Evolutionary conservation across 2,113 vertebrate genomes (phyloP), one percentile per base, ranked within the genome.

Genomic region (Callorhinus ursinus): DNA sequence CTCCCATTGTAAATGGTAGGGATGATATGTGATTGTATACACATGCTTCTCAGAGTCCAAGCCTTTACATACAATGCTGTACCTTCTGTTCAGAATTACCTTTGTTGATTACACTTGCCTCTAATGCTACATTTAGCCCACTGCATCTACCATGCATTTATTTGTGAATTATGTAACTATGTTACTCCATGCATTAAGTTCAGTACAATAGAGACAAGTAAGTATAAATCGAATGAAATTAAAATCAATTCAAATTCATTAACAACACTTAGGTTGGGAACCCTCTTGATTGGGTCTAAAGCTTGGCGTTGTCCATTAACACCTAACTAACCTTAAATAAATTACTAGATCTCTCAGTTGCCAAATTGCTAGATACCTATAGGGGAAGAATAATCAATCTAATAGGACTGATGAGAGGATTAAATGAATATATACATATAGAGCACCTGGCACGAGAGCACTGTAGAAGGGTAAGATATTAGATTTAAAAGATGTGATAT

Each of bases 361-460:
- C 16, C 46, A 36, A 95, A 15, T 84, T 69, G 36, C 24, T 26
- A 72, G 26, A 49, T 55, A 67, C 13, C 36, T 31, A 46, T 39
- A 67, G 46, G 13, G 9, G 16, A 33, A 42, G 80, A 55, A 80
- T 46, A 49, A 26, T 42, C 33, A 46, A 18, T 51, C 63, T 28
- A 24, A 59, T 18, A 42, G 4, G 7, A 8, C 12, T 88, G 39
- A 95, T 28, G 67, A 90, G 57, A 88, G 14, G 31, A 26, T 59
- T 87, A 91, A 81, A 33, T 31, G 26, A 36, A 36, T 46, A 9
- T 13, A 18, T 31, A 9, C 4, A 31, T 51, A 28, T 46, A 61
- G 53, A n/a, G 5, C 3, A 10, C 31, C 1, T 21, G 16, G 1
- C 24, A 55, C 1, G 15, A 49, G n/a, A 31, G 11, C 7, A 51